Base-by-base conservation (phyloP, 2,113 vertebrate species). In the Chloebia gouldiae region DNA sequence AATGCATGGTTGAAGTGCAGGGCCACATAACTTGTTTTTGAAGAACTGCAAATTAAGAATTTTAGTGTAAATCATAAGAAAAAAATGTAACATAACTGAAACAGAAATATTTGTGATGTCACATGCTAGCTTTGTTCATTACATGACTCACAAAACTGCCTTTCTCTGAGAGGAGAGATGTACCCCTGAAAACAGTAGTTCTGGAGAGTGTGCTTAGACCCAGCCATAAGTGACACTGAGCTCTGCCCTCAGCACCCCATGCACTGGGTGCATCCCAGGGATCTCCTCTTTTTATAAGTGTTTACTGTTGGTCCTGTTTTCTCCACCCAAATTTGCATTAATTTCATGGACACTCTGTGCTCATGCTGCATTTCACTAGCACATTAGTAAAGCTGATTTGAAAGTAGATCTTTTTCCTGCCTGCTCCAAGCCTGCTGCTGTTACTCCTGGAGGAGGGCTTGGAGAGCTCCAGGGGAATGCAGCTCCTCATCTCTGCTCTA, bases 241-340 rank as follows among this genome's bases (percentile, higher is more conserved):
- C 45, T 16, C 53, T 3, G 1, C 60, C 9, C 10, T 42, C 21
- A 49, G 37, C 50, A 37, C 5, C 6, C 33, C 2, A 0, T n/a
- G 27, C 63, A 10, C 39, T 33, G 73, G 25, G 4, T 40, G 11
- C 2, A 2, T 54, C 25, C n/a, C 24, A 18, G 37, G 18, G 11
- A 27, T 78, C 33, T 33, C 3, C 35, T 56, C 28, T 37, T 66
- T 88, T 56, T 53, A 7, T 18, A 11, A 72, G 4, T 14, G 7
- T 30, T 63, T 42, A 5, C 33, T 77, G 6, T 33, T 54, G 6
- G 6, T 60, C 25, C 13, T 37, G 20, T 80, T 37, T 83, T 77
- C 50, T 87, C 44, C 63, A 50, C 23, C 4, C 13, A 71, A 37
- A 59, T 69, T 31, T 54, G 15, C 27, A 22, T 73, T 68, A 1